These are phyloP conservation scores for Noturus placidus DNA, from an alignment of 2,113 vertebrate genomes.

Conservation along the genomic window DNA sequence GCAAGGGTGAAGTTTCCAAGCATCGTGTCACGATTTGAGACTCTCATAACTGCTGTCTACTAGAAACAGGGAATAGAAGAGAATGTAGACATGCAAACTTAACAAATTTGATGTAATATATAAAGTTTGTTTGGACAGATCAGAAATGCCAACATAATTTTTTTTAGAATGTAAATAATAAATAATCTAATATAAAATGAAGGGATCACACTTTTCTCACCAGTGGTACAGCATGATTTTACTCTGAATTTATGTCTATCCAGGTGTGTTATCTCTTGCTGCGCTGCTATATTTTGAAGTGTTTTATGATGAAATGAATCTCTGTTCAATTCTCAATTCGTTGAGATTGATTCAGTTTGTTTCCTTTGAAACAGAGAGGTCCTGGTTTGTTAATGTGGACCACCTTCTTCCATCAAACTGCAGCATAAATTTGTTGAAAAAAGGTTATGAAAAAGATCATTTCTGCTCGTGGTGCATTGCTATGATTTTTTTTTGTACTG, in stretches of 20 bases:
- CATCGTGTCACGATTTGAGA: slow-evolving; percentile 12
- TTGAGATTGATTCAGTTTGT: background rate
- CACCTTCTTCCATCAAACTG: background rate
- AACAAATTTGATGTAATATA: background rate
- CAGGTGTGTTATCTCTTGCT: background rate
- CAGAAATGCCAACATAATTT: background rate
- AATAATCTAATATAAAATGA: background rate
- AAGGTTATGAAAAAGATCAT: background rate
- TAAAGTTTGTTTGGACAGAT: background rate
- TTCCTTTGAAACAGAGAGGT: background rate
- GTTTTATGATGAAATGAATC: background rate
- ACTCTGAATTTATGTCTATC: background rate
- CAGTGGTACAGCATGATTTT: background rate
- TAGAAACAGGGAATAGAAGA: background rate
- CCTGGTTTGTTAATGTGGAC: background rate
- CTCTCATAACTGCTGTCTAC: background rate
- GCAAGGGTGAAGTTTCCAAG: slow-evolving; percentile 26
- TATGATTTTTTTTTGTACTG: background rate
- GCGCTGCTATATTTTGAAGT: background rate
- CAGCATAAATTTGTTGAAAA: background rate
- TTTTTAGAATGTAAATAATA: slow-evolving; percentile 2
- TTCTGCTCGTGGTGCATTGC: background rate
- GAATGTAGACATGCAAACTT: background rate
- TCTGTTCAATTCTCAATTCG: background rate
- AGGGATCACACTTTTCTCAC: background rate